Conservation (phyloP, 2,888 invertebrate species). For the Agriopis aurantiaria region DNA sequence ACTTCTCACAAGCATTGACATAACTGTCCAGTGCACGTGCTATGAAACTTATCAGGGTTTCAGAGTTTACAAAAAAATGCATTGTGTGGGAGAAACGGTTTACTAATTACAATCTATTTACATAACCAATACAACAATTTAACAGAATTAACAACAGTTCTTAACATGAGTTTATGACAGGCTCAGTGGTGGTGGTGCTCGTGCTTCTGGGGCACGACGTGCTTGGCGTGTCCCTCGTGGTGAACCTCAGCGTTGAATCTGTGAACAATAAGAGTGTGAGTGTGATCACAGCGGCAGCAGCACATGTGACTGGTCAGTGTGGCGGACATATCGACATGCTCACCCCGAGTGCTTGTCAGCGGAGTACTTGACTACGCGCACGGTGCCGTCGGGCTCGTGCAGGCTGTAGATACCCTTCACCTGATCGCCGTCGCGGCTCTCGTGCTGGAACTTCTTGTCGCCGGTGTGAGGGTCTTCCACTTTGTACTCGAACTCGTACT, state of each 20-base stretch:
- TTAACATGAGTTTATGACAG: background rate
- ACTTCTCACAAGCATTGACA: too few relatives aligned
- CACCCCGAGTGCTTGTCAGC: constrained; percentile 79
- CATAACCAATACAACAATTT: background rate
- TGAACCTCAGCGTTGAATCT: constrained; percentile 63
- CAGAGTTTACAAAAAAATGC: background rate
- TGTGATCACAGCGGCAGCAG: background rate
- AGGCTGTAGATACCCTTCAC: constrained; percentile 70
- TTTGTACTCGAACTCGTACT: constrained; percentile 49
- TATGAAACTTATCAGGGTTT: too few relatives aligned
- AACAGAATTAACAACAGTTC: background rate
- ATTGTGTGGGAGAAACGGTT: constrained; percentile 7
- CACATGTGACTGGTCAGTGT: background rate
- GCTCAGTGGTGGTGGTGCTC: background rate
- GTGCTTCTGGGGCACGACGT: constrained; percentile 48
- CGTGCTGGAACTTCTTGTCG: constrained; percentile 74
- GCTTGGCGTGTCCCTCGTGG: constrained; percentile 52
- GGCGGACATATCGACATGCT: constrained; percentile 29
- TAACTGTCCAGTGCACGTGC: too few relatives aligned
- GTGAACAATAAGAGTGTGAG: constrained; percentile 18
- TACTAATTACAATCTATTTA: background rate
- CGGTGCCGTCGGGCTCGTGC: constrained; percentile 80
- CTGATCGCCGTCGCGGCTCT: constrained; percentile 76
- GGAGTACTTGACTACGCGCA: constrained; percentile 80
- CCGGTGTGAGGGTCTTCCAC: constrained; percentile 47